Conservation (phyloP, 2,888 invertebrate species). For the Pristionchus entomophagus region DNA sequence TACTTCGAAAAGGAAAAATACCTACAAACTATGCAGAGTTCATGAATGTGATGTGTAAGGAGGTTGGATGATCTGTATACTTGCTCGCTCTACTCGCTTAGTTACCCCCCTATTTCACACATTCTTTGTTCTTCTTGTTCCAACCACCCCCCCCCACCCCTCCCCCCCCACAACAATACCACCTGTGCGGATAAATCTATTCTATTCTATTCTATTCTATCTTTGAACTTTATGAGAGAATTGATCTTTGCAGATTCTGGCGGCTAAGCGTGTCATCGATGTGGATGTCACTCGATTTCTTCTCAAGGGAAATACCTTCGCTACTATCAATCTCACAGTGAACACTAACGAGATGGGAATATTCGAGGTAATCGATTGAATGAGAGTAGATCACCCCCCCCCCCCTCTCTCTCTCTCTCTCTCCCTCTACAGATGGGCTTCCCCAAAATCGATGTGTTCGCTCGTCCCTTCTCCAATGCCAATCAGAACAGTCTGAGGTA, state of each 20-base stretch:
- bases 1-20: too few relatives aligned
- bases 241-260: neutral
- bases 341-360: neutral
- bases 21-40: too few relatives aligned
- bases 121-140: too few relatives aligned
- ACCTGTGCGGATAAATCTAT: too few relatives aligned
- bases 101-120: too few relatives aligned
- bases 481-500: conserved; percentile 25
- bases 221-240: too few relatives aligned
- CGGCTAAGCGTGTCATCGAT: neutral
- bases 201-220: neutral
- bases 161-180: too few relatives aligned
- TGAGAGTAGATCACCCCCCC: neutral
- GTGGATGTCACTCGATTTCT: conserved; percentile 31
- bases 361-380: neutral
- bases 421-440: neutral
- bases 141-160: too few relatives aligned
- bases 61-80: too few relatives aligned
- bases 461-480: conserved; percentile 31
- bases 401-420: too few relatives aligned
- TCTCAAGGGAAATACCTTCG: conserved; percentile 4
- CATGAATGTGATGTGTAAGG: too few relatives aligned
- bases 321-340: neutral
- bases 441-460: conserved; percentile 18
- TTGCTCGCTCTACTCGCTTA: too few relatives aligned